Percentiles rank a stretch among this genome's conserved stretches.
Evolutionary conservation across 2,888 invertebrate species (phyloP).

Genomic region (Dyspetes luteomarginatus): DNA sequence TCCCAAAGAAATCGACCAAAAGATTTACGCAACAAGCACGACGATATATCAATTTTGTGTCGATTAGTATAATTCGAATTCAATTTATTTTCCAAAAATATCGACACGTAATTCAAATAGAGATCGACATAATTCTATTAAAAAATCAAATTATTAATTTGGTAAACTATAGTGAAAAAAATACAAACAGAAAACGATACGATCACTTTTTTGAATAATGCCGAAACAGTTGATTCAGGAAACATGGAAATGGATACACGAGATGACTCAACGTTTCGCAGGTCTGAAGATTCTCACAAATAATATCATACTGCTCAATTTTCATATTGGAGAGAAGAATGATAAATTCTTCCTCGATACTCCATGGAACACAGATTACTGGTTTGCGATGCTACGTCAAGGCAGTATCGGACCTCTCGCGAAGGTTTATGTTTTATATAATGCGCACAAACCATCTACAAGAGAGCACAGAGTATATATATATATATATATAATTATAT

Average conservation of each 20-base stretch:
- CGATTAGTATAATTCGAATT: no score
- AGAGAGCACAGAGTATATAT: background rate
- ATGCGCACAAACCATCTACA: slow-evolving; percentile 18
- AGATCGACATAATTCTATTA: no score
- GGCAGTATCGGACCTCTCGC: slow-evolving; percentile 21
- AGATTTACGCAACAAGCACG: background rate
- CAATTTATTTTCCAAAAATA: no score
- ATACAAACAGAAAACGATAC: no score
- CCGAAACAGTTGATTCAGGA: no score
- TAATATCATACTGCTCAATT: no score
- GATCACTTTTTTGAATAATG: no score
- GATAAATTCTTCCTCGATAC: slow-evolving; percentile 12
- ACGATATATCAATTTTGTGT: slow-evolving; percentile 13
- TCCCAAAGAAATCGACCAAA: background rate
- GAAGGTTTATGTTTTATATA: slow-evolving; percentile 27
- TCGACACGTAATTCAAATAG: no score
- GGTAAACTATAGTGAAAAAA: no score
- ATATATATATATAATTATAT: slow-evolving; percentile 3
- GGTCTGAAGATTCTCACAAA: background rate
- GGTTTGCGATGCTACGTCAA: slow-evolving; percentile 23
- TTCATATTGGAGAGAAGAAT: slow-evolving; percentile 5
- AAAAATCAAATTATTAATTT: no score
- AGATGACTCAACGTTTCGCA: background rate
- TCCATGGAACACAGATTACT: slow-evolving; percentile 28
- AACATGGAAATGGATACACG: no score